phyloP scores from a whole-genome alignment of 2,888 invertebrate species.

The Caenorhabditis sp. region DNA sequence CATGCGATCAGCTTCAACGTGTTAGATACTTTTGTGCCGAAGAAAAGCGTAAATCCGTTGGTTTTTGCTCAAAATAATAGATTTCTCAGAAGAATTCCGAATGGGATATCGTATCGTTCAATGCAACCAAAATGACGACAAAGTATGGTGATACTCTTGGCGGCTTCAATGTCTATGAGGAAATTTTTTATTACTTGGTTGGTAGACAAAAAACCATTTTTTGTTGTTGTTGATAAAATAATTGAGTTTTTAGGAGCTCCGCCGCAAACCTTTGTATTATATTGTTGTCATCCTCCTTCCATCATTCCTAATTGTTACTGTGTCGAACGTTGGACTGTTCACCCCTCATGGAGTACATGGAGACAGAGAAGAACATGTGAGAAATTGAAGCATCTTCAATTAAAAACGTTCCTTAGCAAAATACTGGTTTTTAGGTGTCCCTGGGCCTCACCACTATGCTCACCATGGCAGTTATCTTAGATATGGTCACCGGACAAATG shows the following conservation, averaged over 20 bases:
- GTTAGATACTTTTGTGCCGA: slow-evolving; percentile 65
- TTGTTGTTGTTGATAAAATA: slow-evolving; percentile 12
- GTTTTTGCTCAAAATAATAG: slow-evolving; percentile 1
- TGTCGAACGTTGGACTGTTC: slow-evolving; percentile 74
- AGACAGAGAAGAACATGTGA: slow-evolving; percentile 74
- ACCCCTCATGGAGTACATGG: slow-evolving; percentile 75
- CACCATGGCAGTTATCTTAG: slow-evolving; percentile 76
- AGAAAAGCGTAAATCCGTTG: slow-evolving; percentile 51
- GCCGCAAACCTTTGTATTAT: slow-evolving; percentile 74
- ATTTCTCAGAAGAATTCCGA: slow-evolving; percentile 71
- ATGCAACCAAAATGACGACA: slow-evolving; percentile 70
- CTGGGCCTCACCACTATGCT: slow-evolving; percentile 76
- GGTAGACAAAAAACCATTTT: too few relatives aligned
- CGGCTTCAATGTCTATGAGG: slow-evolving; percentile 73
- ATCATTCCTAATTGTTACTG: slow-evolving; percentile 73
- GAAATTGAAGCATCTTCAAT: too few relatives aligned
- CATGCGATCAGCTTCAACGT: slow-evolving; percentile 69
- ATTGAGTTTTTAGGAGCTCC: slow-evolving; percentile 61
- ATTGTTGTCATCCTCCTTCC: slow-evolving; percentile 75
- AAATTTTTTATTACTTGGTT: slow-evolving; percentile 73
- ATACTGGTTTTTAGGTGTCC: slow-evolving; percentile 62
- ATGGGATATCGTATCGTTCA: slow-evolving; percentile 75
- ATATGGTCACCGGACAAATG: slow-evolving; percentile 76
- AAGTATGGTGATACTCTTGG: slow-evolving; percentile 71
- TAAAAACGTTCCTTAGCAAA: too few relatives aligned